Evolutionary conservation across 2,888 invertebrate species (phyloP).

Genomic region (Unio delphinus): DNA sequence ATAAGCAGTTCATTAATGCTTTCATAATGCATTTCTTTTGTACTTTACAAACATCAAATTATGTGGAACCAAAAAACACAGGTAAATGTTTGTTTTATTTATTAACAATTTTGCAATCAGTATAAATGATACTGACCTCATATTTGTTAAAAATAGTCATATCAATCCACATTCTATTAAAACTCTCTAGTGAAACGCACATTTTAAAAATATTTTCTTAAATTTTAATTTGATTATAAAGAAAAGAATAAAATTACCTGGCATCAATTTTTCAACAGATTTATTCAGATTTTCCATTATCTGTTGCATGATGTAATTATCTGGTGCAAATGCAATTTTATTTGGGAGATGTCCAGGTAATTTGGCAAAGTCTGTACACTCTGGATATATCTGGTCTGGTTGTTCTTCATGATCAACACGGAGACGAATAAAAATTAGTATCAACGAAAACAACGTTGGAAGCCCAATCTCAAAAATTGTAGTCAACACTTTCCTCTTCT

Average conservation of each 20-base stretch:
- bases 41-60: no score
- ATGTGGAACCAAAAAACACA: no score
- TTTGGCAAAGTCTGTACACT: conserved; percentile 39
- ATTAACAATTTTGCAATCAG: no score
- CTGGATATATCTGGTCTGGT: conserved; percentile 49
- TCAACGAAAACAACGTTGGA: conserved; percentile 69
- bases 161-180: no score
- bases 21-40: no score
- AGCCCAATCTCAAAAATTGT: conserved; percentile 78
- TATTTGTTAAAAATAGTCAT: no score
- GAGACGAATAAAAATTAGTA: conserved; percentile 81
- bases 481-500: conserved; percentile 81
- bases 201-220: no score
- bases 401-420: conserved; percentile 77
- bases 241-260: neutral
- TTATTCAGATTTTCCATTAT: conserved; percentile 41
- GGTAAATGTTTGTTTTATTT: no score
- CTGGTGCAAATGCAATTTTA: conserved; percentile 48
- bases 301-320: conserved; percentile 29
- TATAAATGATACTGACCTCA: no score
- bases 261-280: neutral
- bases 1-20: no score
- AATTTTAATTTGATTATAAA: no score
- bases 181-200: no score
- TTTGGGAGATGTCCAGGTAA: conserved; percentile 15